A percentile compares a stretch with the other conserved stretches of the same genome.
These are phyloP conservation scores for Antechinus stuartii DNA, from an alignment of 2,113 vertebrate genomes.

Conservation along the genomic window DNA sequence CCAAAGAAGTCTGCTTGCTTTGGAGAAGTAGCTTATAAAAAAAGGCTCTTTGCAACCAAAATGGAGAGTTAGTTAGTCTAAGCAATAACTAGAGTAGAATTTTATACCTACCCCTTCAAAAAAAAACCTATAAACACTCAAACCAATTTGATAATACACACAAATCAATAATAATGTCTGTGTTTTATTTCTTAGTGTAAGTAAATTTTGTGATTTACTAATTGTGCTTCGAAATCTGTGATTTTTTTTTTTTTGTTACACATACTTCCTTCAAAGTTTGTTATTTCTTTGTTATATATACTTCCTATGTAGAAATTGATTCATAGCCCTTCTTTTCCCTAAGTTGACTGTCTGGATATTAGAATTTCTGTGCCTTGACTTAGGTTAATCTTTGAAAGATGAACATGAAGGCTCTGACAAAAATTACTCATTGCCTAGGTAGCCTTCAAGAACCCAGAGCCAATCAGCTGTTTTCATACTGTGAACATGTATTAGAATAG, in stretches of 20 bases:
- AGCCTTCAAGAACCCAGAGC: not conserved
- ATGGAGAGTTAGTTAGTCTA: not conserved
- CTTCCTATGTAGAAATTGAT: not conserved
- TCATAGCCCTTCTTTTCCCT: not conserved
- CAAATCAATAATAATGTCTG: not conserved
- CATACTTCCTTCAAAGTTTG: not conserved
- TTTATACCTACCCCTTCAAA: not conserved
- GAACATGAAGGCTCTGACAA: not conserved
- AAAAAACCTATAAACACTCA: not conserved
- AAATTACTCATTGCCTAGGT: not conserved
- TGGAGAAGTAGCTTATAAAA: not conserved
- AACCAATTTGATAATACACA: not conserved
- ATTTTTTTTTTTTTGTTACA: too few species aligned
- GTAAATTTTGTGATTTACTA: not conserved
- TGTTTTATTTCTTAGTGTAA: not conserved
- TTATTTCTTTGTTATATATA: not conserved
- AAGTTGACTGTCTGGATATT: not conserved
- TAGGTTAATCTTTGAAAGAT: not conserved
- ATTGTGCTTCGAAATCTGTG: not conserved
- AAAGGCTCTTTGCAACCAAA: not conserved
- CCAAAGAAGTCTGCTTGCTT: not conserved
- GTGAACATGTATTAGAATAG: not conserved
- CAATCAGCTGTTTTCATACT: not conserved
- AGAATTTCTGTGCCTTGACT: not conserved
- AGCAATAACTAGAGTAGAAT: not conserved